Evolutionary conservation across 1,140 invertebrate genomes (phyloP).

Genomic region (Mercenaria mercenaria): DNA sequence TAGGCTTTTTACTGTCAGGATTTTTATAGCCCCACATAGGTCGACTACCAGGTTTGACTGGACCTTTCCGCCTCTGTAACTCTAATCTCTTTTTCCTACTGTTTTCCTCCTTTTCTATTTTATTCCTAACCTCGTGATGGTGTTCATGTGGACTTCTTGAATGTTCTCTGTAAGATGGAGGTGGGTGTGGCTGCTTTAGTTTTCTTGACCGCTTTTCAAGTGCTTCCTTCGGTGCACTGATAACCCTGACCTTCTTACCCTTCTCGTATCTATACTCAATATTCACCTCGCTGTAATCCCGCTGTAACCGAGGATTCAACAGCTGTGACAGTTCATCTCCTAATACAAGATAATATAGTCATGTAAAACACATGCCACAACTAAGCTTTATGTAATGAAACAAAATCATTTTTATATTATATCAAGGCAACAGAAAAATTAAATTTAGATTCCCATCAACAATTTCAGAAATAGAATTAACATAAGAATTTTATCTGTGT

Average conservation of each 20-base stretch:
- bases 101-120: conserved; percentile 61
- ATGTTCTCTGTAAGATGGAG: conserved; percentile 21
- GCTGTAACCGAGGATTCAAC: conserved; percentile 50
- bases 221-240: conserved; percentile 74
- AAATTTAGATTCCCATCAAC: too few species aligned
- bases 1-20: conserved; percentile 71
- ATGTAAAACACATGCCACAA: too few species aligned
- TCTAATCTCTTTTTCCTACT: conserved; percentile 79
- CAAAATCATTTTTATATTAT: background rate
- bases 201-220: conserved; percentile 59
- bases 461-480: too few species aligned
- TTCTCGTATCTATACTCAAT: conserved; percentile 77
- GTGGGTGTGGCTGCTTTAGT: conserved; percentile 68
- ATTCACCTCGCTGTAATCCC: conserved; percentile 75
- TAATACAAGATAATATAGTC: conserved; percentile 54
- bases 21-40: conserved; percentile 82
- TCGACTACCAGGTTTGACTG: conserved; percentile 54
- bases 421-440: too few species aligned
- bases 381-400: background rate
- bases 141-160: conserved; percentile 52
- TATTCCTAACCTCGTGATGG: conserved; percentile 51
- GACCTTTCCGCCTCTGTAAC: conserved; percentile 67
- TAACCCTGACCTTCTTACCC: conserved; percentile 74
- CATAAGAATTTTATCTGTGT: too few species aligned
- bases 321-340: conserved; percentile 59